Conservation (phyloP, 2,113 vertebrate genomes). For the Bos indicus region DNA sequence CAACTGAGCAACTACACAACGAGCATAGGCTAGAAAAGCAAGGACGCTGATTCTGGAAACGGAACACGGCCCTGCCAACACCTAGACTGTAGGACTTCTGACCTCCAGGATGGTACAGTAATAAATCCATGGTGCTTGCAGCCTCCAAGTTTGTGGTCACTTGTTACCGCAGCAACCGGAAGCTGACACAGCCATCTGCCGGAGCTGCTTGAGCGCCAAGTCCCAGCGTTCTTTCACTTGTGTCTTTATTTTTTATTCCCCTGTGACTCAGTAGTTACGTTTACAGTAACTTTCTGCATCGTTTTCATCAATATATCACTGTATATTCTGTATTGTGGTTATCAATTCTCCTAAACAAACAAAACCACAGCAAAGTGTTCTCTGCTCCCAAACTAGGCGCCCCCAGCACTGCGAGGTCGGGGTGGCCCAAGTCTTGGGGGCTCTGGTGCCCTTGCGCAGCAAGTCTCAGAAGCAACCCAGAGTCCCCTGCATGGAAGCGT, state of each 20-base stretch:
- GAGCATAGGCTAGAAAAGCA: not conserved
- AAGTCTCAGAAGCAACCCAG: not conserved
- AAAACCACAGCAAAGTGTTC: not conserved
- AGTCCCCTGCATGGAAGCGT: fast-evolving
- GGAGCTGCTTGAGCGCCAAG: fast-evolving
- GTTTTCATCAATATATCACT: fast-evolving
- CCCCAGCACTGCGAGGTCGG: too few relatives aligned
- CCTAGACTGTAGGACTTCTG: fast-evolving
- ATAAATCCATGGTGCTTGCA: not conserved
- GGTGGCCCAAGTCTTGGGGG: not conserved
- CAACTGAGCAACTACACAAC: fast-evolving
- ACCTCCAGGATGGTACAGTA: fast-evolving
- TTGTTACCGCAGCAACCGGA: not conserved
- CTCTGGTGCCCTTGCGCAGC: not conserved
- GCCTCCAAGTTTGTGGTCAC: fast-evolving
- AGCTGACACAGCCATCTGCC: fast-evolving
- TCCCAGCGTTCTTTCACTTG: fast-evolving
- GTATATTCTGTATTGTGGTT: fast-evolving
- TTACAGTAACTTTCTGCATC: not conserved
- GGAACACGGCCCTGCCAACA: fast-evolving
- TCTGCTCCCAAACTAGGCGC: not conserved
- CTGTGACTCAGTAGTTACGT: fast-evolving
- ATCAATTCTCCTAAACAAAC: not conserved
- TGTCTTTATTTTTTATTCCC: too few relatives aligned
- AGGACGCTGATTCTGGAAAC: fast-evolving